Evolutionary conservation across 35 echinoderm and acorn worm genomes (phyloP), one percentile per base, ranked within the genome.

Genomic region (Patiria miniata): DNA sequence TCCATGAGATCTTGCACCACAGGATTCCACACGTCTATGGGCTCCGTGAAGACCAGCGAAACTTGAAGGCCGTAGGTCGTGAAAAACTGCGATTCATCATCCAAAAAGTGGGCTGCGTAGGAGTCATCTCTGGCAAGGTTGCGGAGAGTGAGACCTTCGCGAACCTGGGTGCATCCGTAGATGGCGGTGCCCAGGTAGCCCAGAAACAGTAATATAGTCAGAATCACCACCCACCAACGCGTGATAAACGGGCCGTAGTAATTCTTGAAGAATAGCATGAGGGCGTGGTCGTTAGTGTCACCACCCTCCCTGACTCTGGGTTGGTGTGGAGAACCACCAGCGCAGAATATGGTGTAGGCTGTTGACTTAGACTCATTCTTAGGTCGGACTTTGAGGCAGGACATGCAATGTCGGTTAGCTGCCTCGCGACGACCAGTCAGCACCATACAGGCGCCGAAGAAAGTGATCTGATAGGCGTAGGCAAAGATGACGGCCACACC

Each of bases 401-500:
- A 84, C n/a, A 87, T 85, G 44, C 92, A 94, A 51, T 98, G 95
- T 6, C 89, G 22, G 50, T 94, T 94, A 1, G 60, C 51, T 38
- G 53, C 92, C 83, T 98, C 95, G 12, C 95, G 79, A 16, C 77
- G 23, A 3, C 95, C 95, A 0, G 61, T 91, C 21, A 89, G 86
- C 3, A 85, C 92, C 95, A 98, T 94, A 76, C 93, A 84, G 16
- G 88, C 87, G 30, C 88, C 95, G 42, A 94, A 98, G 86, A 98
- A 98, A 30, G 95, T 99, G 32, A 99, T 86, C 37, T 98, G 95
- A 50, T 86, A 98, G 57, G 88, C 69, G 53, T 91, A 94, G 78
- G 91, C 92, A 51, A 91, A 94, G 12, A 98, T 42, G 8, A 98
- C 86, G 5, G 95, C 89, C 8, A 98, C 82, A 21, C 95, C 95